Conservation (phyloP, 2,888 invertebrate species). For the Chrysina gloriosa region DNA sequence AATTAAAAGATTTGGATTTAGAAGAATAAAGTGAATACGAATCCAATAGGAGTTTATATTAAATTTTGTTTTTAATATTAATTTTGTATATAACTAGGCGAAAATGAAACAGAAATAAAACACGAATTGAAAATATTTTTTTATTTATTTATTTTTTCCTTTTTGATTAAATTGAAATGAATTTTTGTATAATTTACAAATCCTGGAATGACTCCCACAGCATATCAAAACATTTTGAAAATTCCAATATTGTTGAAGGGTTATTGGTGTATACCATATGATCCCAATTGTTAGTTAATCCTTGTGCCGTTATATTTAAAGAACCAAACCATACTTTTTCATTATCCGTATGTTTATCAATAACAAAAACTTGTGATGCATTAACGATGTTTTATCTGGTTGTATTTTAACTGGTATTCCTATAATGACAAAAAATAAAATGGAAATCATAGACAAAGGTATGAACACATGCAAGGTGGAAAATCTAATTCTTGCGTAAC, state of each 20-base stretch:
- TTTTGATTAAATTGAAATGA: background rate
- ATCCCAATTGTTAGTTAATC: conserved; percentile 56
- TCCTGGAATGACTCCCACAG: conserved; percentile 50
- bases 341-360: conserved; percentile 53
- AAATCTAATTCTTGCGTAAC: no score
- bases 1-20: conserved; percentile 82
- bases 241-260: conserved; percentile 50
- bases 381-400: conserved; percentile 64
- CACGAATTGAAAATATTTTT: background rate
- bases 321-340: conserved; percentile 58
- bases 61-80: conserved; percentile 26
- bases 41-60: background rate
- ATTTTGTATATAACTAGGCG: conserved; percentile 38
- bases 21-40: conserved; percentile 67
- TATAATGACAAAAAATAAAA: conserved; percentile 53
- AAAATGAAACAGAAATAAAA: conserved; percentile 31
- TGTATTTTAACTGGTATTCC: conserved; percentile 68
- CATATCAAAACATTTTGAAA: conserved; percentile 56
- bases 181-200: background rate
- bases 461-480: no score
- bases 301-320: conserved; percentile 57
- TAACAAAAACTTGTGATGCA: conserved; percentile 78
- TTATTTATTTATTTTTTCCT: conserved; percentile 17
- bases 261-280: conserved; percentile 56
- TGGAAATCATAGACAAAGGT: no score